A percentile compares a stretch with the other conserved stretches of the same genome.
phyloP scores from a whole-genome alignment of 2,888 invertebrate species.

The Melanotus villosus region DNA sequence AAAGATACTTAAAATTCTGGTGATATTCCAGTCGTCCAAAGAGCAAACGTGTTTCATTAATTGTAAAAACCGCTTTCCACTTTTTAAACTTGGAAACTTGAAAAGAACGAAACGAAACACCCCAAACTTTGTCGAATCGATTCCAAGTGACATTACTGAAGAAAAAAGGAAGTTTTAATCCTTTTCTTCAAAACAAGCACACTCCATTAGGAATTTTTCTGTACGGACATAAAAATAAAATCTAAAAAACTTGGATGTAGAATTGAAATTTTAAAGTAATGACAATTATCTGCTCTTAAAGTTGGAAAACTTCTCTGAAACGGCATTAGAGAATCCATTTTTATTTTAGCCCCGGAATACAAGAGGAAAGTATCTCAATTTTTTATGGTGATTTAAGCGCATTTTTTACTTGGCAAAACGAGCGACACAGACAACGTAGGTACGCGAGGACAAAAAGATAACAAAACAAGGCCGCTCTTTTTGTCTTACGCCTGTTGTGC shows the following conservation, averaged over 20 bases:
- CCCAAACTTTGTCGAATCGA: not conserved
- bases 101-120: too few relatives aligned
- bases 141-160: not conserved
- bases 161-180: slow-evolving; percentile 5
- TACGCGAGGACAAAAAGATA: slow-evolving; percentile 28
- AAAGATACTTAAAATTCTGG: too few relatives aligned
- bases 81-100: too few relatives aligned
- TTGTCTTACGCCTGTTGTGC: slow-evolving; percentile 30
- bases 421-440: slow-evolving; percentile 19
- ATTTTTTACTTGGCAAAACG: slow-evolving; percentile 15
- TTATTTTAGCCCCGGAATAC: not conserved
- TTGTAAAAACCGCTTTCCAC: too few relatives aligned
- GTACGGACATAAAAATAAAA: not conserved
- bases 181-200: not conserved
- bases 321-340: slow-evolving; percentile 3
- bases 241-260: not conserved
- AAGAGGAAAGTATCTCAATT: slow-evolving; percentile 11
- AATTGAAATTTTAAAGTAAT: not conserved
- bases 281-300: not conserved
- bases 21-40: too few relatives aligned
- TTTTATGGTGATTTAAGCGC: slow-evolving; percentile 18
- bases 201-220: slow-evolving; percentile 4
- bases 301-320: not conserved
- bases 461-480: slow-evolving; percentile 30
- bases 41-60: too few relatives aligned